Evolutionary conservation across 2,888 invertebrate species (phyloP), one percentile per base, ranked within the genome.

Genomic region (Bellardia bayeri): DNA sequence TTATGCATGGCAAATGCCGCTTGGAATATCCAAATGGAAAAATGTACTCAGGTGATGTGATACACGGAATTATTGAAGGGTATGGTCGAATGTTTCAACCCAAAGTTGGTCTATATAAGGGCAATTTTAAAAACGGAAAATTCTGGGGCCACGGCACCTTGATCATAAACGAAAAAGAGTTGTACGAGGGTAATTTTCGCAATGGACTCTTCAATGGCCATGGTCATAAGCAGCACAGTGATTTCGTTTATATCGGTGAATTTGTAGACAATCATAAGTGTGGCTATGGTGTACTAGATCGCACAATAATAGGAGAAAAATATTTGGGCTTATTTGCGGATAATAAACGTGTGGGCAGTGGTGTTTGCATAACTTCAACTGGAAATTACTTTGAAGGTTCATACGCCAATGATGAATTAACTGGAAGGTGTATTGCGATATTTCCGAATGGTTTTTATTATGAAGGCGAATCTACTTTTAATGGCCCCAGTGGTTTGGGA

Each of bases 341-440:
- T 88, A 97, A 97, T 92, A 95, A 96, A 92, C 96, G 97, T 88
- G 96, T 97, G 91, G 98, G 98, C 0, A 96, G 95, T 91, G 98
- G 98, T 4, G 94, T 97, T 85, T 97, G 98, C 82, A 97, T 98
- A 16, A 98, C 98, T 0, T 94, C 98, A 82, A 98, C 98, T 92
- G 98, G 98, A 0, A 96, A 97, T 92, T 98, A 98, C 93, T 98
- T 98, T 90, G 98, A 98, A 94, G 98, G 98, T 14, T 95, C 95
- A 88, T 98, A 98, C 92, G 95, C 95, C 90, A 96, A 97, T 91
- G 97, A 97, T 92, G 95, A 96, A 89, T 94, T 98, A 87, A 96
- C 95, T 13, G 98, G 98, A n/a, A 96, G 96, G 90, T 98, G 98
- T 3, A 95, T 98, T 9, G 97, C 98, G 95, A 96, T 98, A 30